phyloP scores from a whole-genome alignment of 2,888 invertebrate species.

The Napeogenes sylphis region DNA sequence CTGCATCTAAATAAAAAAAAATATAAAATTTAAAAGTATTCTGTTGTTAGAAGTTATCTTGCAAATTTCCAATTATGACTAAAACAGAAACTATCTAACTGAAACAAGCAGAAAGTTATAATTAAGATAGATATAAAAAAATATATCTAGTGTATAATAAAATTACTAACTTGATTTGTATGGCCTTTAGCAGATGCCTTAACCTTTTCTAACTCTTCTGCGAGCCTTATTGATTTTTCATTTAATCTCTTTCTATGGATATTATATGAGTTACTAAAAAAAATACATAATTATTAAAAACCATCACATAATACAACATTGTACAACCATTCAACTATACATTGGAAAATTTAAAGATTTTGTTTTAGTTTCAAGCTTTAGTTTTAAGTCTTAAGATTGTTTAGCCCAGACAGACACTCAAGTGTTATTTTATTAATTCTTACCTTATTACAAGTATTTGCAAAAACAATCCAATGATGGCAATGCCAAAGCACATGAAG shows the following conservation, averaged over 20 bases:
- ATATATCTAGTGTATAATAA: not conserved
- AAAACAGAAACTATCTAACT: no score
- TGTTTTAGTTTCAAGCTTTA: no score
- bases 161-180: slow-evolving; percentile 71
- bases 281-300: not conserved
- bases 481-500: slow-evolving; percentile 74
- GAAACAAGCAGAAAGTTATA: no score
- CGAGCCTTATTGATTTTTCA: slow-evolving; percentile 68
- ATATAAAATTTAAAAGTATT: not conserved
- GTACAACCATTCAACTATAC: no score
- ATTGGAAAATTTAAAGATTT: not conserved
- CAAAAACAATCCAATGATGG: slow-evolving; percentile 76
- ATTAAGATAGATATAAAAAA: no score
- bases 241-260: slow-evolving; percentile 64
- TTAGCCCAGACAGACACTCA: no score
- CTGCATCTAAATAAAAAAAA: slow-evolving; percentile 51
- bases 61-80: no score
- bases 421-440: slow-evolving; percentile 20
- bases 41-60: no score
- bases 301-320: no score
- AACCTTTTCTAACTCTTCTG: slow-evolving; percentile 70
- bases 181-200: slow-evolving; percentile 72
- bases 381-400: no score
- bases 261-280: slow-evolving; percentile 72
- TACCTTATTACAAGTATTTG: slow-evolving; percentile 81